Base-by-base conservation (phyloP, 2,113 vertebrate species). In the Fregata magnificens region DNA sequence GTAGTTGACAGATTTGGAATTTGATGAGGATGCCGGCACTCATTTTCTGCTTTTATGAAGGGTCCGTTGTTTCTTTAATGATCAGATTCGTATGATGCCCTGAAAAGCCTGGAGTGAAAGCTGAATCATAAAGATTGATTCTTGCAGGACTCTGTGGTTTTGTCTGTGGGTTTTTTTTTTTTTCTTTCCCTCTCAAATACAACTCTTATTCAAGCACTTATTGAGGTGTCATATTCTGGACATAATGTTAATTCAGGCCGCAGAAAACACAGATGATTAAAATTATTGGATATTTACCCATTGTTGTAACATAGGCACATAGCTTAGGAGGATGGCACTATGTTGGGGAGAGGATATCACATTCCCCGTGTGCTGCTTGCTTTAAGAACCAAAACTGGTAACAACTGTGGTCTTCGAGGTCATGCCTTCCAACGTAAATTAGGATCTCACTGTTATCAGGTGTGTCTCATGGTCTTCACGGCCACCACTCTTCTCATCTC, bases 381-480 rank as follows among this genome's bases (percentile, higher is more conserved):
- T 87, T 61, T 42, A 52, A 31, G 53, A 90, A 79, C 36, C 16
- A 10, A 18, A 71, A 40, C 59, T 24, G 11, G 19, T 62, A 28
- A 36, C 24, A 26, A 0, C 26, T 38, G 34, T 83, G 67, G 11
- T 56, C 47, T 58, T 42, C 0, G 7, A 70, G 26, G 40, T 86
- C 49, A 6, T 0, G 1, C 49, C 50, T 82, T 79, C 16, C 42
- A 28, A 9, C 0, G 1, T 47, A 13, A 76, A 34, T 16, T 11
- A 21, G 26, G 34, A 52, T 44, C 67, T 90, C 11, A 0, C 28
- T 38, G 31, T 72, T 69, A 6, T 0, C 24, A 25, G 52, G 13
- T 38, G 13, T 26, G 20, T 69, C 32, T 88, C 10, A 0, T 29
- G 42, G 11, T 58, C 44, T 90, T 26, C 36, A 8, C 14, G 13